Base-by-base conservation (phyloP, 37 sponge, comb jelly and placozoan species). In the Beroe forskalii region DNA sequence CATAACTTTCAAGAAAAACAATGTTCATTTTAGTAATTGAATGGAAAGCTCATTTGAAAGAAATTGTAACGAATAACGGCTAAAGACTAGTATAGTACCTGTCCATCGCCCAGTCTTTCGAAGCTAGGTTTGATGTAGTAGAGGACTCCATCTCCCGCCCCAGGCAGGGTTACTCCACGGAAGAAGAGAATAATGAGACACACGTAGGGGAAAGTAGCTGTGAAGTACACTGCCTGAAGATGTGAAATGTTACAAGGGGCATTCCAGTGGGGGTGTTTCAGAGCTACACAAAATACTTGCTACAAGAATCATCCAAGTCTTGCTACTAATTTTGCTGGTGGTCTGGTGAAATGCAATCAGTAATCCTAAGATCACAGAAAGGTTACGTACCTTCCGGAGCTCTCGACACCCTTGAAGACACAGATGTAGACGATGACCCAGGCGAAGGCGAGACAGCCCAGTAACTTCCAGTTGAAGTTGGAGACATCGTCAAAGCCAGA, bases 161-260 rank as follows among this genome's bases (percentile, higher is more conserved):
- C 99, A 19, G 93, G 92, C 0, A 98, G 92, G 37, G 97, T 96
- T 27, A 96, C 99, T 42, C 94, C 99, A 72, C 99, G 91, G 91
- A 98, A 94, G 90, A 98, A 94, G 62, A 98, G 91, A 43, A 95
- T 93, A 0, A 91, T 40, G 31, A 98, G 92, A 6, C 96, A 92
- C 19, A 98, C 61, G 64, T 94, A 96, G 0, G 99, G 96, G 60
- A 94, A 95, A 1, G 92, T 93, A 32, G 99, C 96, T 0, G 97
- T 95, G 90, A 98, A 62, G 76, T 98, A 98, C 36, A 95, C 93
- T 0, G 94, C 92, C 97, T 97, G 91, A 9, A 44, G 3, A 4
- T 20, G 60, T 9, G 60, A 17, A 17, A 55, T 17, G 17, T 55
- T 55, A 55, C 17, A 55, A 55, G 60, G 60, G 60, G 60, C 60